A percentile compares a stretch with the other conserved stretches of the same genome.
These are phyloP conservation scores for Acanthopagrus latus DNA, from an alignment of 2,797 vertebrate species.

Conservation along the genomic window DNA sequence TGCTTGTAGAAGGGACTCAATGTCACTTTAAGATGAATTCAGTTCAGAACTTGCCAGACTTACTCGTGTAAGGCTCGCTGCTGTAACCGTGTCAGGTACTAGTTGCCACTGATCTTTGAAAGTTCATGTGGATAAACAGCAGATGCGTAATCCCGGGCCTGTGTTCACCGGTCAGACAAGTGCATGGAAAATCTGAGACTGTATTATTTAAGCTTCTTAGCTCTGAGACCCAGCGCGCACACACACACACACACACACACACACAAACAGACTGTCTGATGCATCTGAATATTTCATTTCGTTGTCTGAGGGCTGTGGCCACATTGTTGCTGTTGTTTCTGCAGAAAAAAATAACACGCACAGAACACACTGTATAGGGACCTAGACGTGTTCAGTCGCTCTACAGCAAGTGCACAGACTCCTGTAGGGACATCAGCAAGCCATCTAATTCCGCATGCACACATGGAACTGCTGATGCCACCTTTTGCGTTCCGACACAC, in stretches of 20 bases:
- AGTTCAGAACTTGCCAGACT: neutral
- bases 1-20: neutral
- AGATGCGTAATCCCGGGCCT: neutral
- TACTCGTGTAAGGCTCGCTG: neutral
- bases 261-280: slow-evolving; percentile 19
- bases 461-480: slow-evolving; percentile 23
- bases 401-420: neutral
- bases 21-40: slow-evolving; percentile 13
- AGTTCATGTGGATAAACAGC: slow-evolving; percentile 20
- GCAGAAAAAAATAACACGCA: neutral
- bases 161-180: neutral
- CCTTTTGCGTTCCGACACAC: slow-evolving; percentile 11
- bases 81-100: neutral
- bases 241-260: too few relatives aligned
- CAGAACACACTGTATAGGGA: neutral
- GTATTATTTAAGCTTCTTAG: slow-evolving; percentile 29
- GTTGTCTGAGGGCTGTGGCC: slow-evolving; percentile 28
- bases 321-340: slow-evolving; percentile 17
- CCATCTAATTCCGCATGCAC: neutral
- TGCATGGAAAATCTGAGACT: neutral
- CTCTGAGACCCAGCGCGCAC: neutral
- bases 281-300: slow-evolving; percentile 51
- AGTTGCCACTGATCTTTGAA: slow-evolving; percentile 18
- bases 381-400: neutral
- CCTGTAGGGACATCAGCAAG: neutral